Base-by-base conservation (phyloP, 2,113 vertebrate genomes). In the Willisornis vidua region DNA sequence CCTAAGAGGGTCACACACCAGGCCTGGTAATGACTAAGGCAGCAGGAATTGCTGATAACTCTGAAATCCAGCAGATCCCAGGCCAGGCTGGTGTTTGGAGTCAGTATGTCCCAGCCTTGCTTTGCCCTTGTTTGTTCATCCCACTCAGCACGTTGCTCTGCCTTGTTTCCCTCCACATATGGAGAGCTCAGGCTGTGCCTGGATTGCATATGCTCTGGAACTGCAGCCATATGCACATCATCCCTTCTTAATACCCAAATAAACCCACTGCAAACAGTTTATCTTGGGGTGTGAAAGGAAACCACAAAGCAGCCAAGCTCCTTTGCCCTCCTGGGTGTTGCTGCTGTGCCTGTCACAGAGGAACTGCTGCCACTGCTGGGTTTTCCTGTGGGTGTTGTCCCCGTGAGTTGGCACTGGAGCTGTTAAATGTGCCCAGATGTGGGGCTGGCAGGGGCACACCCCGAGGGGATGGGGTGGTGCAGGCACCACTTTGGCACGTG, bases 181-280 rank as follows among this genome's bases (percentile, higher is more conserved):
- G 85, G 88, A 22, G 85, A 92, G 72, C 75, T 77, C 85, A 76
- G 49, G 54, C 54, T 37, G 49, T 85, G 62, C 14, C 92, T 94
- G 85, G 41, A 63, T 87, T 83, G 25, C 63, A 24, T 54, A 22
- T 37, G 66, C 1, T 48, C 31, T 79, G 66, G 83, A 76, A 87
- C n/a, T 85, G 79, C 19, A 94, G 48, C 92, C 88, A 73, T 62
- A 68, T 85, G 88, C 71, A 90, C 62, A 58, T 90, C 49, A 65
- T 46, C 10, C 37, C 54, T 48, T 17, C 54, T 70, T 73, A 79
- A 66, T 20, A 17, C 15, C 7, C 45, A 41, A 46, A 35, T 17
- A 12, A 76, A 92, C 39, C 8, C 51, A 41, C 6, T 41, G 58
- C 71, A 31, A 85, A 49, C 37, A 17, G 19, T 24, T 79, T 76